phyloP scores from a whole-genome alignment of 35 echinoderm and acorn worm species.

The Acanthaster planci region DNA sequence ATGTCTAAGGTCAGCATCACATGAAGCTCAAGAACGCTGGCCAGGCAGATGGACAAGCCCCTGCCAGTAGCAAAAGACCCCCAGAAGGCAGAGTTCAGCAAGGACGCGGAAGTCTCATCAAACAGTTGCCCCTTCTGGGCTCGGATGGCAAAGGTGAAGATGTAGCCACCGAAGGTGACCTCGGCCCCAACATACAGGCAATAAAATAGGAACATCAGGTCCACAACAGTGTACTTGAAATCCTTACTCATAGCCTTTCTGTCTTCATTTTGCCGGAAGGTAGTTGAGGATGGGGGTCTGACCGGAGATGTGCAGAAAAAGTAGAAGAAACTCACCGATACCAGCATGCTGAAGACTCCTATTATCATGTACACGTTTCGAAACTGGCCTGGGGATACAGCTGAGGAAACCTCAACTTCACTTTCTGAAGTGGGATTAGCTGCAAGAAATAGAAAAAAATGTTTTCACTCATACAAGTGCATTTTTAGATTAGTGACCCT shows the following conservation, averaged over 20 bases:
- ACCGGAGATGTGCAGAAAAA: conserved; percentile 73
- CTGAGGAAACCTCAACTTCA: too few relatives aligned
- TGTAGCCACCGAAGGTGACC: conserved; percentile 75
- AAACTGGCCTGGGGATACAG: conserved; percentile 7
- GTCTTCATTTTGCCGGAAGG: background rate
- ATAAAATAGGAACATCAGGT: conserved; percentile 77
- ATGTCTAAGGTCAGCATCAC: conserved; percentile 73
- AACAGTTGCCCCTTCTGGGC: conserved; percentile 3
- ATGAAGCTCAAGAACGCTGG: conserved; percentile 49
- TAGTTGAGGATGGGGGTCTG: background rate
- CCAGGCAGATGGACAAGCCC: conserved; percentile 76
- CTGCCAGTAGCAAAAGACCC: conserved; percentile 77
- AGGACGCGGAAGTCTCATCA: conserved; percentile 37
- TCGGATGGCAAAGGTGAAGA: conserved; percentile 71
- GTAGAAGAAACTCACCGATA: conserved; percentile 63
- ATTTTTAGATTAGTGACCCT: too few relatives aligned
- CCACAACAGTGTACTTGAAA: conserved; percentile 49
- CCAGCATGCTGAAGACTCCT: conserved; percentile 39
- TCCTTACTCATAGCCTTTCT: conserved; percentile 6
- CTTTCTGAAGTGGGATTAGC: too few relatives aligned
- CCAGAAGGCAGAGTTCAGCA: conserved; percentile 76
- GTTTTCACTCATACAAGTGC: too few relatives aligned
- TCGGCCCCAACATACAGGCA: conserved; percentile 83
- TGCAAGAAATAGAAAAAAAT: too few relatives aligned
- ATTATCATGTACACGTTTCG: conserved; percentile 62